A percentile compares a stretch with the other conserved stretches of the same genome.
phyloP scores from a whole-genome alignment of 1,140 invertebrate genomes.

The Conus betulinus region DNA sequence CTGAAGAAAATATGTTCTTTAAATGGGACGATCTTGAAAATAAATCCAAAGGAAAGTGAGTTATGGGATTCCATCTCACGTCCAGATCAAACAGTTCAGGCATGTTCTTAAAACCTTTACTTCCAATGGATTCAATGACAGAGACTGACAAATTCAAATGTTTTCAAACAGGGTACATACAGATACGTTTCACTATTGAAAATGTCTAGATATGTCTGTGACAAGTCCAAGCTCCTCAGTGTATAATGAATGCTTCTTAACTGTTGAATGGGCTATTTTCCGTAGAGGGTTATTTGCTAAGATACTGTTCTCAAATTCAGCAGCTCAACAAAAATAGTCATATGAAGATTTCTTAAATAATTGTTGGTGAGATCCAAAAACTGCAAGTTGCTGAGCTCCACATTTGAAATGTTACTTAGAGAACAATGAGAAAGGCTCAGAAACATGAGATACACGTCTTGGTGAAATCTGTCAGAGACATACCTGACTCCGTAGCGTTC shows the following conservation, averaged over 20 bases:
- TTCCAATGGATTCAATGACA: background rate
- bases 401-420: background rate
- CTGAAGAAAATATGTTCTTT: background rate
- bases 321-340: background rate
- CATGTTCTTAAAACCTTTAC: background rate
- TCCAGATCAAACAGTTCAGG: background rate
- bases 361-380: background rate
- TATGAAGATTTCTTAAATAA: background rate
- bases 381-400: background rate
- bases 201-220: background rate
- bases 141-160: background rate
- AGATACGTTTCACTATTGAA: background rate
- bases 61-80: background rate
- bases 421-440: slow-evolving; percentile 18
- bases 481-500: background rate
- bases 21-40: background rate
- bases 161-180: background rate
- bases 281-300: background rate
- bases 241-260: background rate
- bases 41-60: background rate
- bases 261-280: background rate
- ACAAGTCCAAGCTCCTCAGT: background rate
- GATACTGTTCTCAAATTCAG: background rate
- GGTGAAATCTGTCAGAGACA: background rate
- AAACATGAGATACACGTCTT: slow-evolving; percentile 7